Conservation (phyloP, 2,113 vertebrate genomes). For the Nyctereutes procyonoides region DNA sequence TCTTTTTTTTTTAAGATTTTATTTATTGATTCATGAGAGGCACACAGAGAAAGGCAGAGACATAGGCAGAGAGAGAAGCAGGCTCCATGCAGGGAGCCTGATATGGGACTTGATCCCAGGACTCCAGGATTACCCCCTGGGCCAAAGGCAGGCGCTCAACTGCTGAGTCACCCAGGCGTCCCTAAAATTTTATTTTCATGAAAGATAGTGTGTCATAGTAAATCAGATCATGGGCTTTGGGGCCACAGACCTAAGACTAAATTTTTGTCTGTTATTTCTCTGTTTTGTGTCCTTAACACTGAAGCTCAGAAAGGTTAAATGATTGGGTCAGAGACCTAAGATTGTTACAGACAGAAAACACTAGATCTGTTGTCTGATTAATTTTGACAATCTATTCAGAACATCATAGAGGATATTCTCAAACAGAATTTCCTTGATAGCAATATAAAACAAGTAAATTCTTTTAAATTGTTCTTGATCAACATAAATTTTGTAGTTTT, state of each 20-base stretch:
- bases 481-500: neutral
- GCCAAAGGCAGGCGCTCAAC: too few relatives aligned
- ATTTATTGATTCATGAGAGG: too few relatives aligned
- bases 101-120: too few relatives aligned
- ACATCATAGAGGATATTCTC: neutral
- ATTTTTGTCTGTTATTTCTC: neutral
- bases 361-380: neutral
- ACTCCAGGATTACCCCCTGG: too few relatives aligned
- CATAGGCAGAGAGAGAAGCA: too few relatives aligned
- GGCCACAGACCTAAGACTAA: neutral
- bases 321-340: neutral
- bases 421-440: neutral
- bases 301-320: neutral
- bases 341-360: neutral
- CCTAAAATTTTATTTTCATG: neutral
- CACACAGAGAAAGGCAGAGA: too few relatives aligned
- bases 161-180: too few relatives aligned
- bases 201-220: neutral
- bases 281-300: neutral
- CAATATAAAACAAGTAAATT: neutral
- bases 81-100: too few relatives aligned
- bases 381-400: neutral
- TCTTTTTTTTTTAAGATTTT: neutral
- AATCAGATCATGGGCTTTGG: neutral
- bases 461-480: constrained; percentile 8